Conservation (phyloP, 2,888 invertebrate species). For the Tiphia femorata region DNA sequence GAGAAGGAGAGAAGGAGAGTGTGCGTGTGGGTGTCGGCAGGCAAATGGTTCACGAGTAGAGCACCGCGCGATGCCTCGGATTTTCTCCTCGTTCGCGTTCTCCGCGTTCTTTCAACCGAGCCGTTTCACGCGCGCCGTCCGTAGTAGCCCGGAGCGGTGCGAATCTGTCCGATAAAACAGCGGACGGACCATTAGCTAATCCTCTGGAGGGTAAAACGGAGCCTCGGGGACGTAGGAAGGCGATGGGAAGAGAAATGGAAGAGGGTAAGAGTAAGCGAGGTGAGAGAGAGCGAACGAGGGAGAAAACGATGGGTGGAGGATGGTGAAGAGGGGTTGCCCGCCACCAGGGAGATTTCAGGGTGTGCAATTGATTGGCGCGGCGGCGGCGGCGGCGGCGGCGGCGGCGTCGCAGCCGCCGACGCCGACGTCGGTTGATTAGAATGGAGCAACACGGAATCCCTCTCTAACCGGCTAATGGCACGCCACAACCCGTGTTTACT, state of each 20-base stretch:
- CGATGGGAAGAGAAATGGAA: conserved; percentile 1
- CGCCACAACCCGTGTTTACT: conserved; percentile 66
- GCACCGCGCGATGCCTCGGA: too few relatives aligned
- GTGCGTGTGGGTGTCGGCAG: too few relatives aligned
- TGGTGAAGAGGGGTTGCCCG: conserved; percentile 27
- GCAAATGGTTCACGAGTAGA: too few relatives aligned
- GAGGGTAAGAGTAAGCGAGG: conserved; percentile 17
- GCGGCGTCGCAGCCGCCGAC: conserved; percentile 48
- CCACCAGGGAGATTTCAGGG: conserved; percentile 56
- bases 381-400: conserved; percentile 44
- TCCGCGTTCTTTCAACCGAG: conserved; percentile 33
- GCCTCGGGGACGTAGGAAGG: conserved; percentile 23
- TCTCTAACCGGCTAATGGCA: conserved; percentile 67
- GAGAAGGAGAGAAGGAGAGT: neutral
- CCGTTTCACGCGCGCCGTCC: conserved; percentile 43
- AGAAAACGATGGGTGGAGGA: conserved; percentile 19
- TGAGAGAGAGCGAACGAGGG: conserved; percentile 16
- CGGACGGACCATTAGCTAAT: conserved; percentile 66
- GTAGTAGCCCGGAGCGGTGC: conserved; percentile 51
- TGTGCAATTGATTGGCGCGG: conserved; percentile 65
- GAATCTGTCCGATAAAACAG: conserved; percentile 66
- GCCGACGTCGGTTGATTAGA: conserved; percentile 64
- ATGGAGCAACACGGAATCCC: conserved; percentile 68
- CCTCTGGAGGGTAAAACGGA: conserved; percentile 60
- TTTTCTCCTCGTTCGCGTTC: conserved; percentile 32